A percentile compares a stretch with the other conserved stretches of the same genome.
These are phyloP conservation scores for Micrasema minimum DNA, from an alignment of 1,140 invertebrate genomes.

Conservation along the genomic window DNA sequence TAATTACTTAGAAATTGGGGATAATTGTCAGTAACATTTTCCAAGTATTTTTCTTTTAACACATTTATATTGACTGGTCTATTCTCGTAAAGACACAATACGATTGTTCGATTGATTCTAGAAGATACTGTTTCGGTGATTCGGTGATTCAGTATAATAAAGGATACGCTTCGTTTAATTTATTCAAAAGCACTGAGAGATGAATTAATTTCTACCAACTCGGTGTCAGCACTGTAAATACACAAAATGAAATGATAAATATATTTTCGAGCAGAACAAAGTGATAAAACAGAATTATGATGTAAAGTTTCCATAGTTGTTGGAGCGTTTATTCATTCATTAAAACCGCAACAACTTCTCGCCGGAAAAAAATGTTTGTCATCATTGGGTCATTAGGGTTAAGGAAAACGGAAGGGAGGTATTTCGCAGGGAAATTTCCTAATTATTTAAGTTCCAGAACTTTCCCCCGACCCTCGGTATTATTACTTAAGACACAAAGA, in stretches of 20 bases:
- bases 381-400: constrained; percentile 29
- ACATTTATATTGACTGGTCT: too few species aligned
- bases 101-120: too few species aligned
- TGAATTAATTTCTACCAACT: too few species aligned
- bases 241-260: constrained; percentile 3
- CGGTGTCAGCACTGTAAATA: too few species aligned
- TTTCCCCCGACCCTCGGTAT: constrained; percentile 19
- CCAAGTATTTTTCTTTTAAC: too few species aligned
- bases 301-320: constrained; percentile 19
- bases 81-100: too few species aligned
- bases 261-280: constrained; percentile 3
- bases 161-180: too few species aligned
- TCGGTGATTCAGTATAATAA: too few species aligned
- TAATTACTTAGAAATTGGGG: too few species aligned
- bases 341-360: constrained; percentile 15
- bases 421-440: constrained; percentile 22
- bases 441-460: constrained; percentile 32
- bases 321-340: constrained; percentile 28
- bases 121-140: too few species aligned
- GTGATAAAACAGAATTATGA: constrained; percentile 30
- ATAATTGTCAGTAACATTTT: too few species aligned
- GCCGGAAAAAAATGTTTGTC: constrained; percentile 25
- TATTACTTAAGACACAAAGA: constrained; percentile 29
- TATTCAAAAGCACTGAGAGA: too few species aligned
- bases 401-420: constrained; percentile 5